phyloP scores from a whole-genome alignment of 2,797 vertebrate genomes.

The Vipera latastei region DNA sequence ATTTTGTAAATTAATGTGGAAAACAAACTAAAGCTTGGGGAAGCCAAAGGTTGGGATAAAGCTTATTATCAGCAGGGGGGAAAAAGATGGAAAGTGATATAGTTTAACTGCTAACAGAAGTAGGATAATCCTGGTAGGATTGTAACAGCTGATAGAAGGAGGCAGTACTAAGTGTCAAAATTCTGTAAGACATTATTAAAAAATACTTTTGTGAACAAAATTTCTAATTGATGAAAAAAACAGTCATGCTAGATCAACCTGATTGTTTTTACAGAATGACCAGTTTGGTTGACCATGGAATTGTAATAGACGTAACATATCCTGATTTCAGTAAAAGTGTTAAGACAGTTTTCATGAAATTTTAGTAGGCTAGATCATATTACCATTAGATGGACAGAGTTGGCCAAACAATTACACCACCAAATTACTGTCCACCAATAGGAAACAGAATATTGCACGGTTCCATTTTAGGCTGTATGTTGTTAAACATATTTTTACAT shows the following conservation, averaged over 20 bases:
- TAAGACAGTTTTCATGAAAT: background rate
- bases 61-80: background rate
- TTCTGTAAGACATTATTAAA: background rate
- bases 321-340: background rate
- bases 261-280: background rate
- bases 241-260: background rate
- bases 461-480: background rate
- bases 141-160: background rate
- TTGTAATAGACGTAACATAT: background rate
- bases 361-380: background rate
- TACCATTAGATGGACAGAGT: background rate
- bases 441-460: background rate
- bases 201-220: background rate
- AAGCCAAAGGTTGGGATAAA: background rate
- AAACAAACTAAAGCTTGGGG: background rate
- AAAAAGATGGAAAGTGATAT: background rate
- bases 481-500: background rate
- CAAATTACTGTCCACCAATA: background rate
- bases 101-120: background rate
- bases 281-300: background rate
- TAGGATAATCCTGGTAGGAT: background rate
- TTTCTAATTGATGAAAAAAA: background rate
- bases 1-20: background rate
- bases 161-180: background rate
- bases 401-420: background rate